Conservation (phyloP, 2,113 vertebrate species). For the Anser cygnoides region DNA sequence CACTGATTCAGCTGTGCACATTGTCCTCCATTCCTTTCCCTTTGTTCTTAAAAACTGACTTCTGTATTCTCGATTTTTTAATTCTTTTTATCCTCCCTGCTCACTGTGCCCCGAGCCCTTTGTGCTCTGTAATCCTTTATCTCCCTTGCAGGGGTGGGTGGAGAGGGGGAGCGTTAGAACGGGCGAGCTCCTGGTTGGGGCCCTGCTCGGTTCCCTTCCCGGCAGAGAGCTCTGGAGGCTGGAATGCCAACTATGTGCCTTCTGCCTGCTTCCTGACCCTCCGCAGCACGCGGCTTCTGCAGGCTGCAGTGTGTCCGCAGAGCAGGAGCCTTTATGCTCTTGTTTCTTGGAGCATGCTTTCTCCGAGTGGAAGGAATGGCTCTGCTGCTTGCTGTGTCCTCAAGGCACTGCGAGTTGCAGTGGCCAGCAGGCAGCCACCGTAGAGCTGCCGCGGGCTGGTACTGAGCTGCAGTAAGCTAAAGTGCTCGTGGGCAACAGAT, state of each 20-base stretch:
- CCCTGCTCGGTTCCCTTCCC: neutral
- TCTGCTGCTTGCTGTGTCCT: neutral
- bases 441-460: neutral
- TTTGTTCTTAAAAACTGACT: neutral
- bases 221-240: neutral
- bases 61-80: neutral
- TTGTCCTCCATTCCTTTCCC: neutral
- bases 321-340: neutral
- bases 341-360: neutral
- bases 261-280: neutral
- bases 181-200: neutral
- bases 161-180: neutral
- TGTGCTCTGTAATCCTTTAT: slow-evolving; percentile 6
- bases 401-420: neutral
- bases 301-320: neutral
- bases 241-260: slow-evolving; percentile 60
- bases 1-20: neutral
- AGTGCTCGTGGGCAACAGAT: neutral
- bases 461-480: neutral
- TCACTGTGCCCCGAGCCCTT: neutral
- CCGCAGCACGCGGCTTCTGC: neutral
- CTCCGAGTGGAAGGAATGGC: neutral
- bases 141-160: neutral
- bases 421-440: neutral
- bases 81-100: neutral